These are phyloP conservation scores for Heliconius erato DNA, from an alignment of 2,888 invertebrate genomes.

Conservation along the genomic window DNA sequence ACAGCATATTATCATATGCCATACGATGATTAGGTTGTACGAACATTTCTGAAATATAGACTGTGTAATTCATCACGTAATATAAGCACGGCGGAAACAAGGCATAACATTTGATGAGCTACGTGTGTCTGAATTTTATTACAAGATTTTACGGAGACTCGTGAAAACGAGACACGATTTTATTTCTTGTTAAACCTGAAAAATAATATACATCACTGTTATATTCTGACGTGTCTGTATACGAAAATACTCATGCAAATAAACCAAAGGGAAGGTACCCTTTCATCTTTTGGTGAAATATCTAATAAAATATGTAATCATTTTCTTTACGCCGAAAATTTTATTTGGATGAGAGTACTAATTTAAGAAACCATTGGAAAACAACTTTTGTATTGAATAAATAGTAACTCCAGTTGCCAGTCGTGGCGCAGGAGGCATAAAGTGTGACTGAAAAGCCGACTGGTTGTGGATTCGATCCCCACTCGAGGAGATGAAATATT, in stretches of 20 bases:
- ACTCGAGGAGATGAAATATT: no score
- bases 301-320: no score
- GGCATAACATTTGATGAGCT: conserved; percentile 67
- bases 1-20: background rate
- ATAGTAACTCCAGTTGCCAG: no score
- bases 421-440: no score
- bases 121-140: conserved; percentile 65
- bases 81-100: conserved; percentile 63
- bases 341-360: no score
- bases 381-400: no score
- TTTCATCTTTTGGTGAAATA: background rate
- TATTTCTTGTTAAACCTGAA: conserved; percentile 49
- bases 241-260: conserved; percentile 1
- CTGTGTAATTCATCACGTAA: conserved; percentile 58
- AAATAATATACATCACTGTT: conserved; percentile 39
- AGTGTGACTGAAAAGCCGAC: no score
- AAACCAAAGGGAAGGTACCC: background rate
- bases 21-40: background rate
- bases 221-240: conserved; percentile 29
- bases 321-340: no score
- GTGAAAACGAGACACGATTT: conserved; percentile 61
- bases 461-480: no score
- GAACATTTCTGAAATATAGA: conserved; percentile 19
- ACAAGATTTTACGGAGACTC: conserved; percentile 55
- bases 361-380: no score